Conservation (phyloP, 1,140 invertebrate genomes). For the Cardiocondyla obscurior region DNA sequence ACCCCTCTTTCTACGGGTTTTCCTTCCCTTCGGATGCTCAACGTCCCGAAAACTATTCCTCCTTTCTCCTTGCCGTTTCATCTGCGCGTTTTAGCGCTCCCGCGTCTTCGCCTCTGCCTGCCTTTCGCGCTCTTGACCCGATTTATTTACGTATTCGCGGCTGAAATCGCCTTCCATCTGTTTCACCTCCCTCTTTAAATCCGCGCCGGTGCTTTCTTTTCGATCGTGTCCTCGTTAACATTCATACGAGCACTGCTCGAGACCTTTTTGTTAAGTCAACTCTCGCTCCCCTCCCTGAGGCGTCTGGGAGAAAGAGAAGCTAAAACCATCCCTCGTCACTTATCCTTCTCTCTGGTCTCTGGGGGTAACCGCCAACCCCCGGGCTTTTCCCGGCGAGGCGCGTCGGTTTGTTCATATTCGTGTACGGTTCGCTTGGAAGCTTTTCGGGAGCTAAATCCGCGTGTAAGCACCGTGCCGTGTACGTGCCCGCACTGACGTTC, state of each 20-base stretch:
- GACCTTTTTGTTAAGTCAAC: slow-evolving; percentile 67
- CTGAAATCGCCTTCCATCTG: slow-evolving; percentile 60
- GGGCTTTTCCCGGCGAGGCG: slow-evolving; percentile 18
- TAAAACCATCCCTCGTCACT: slow-evolving; percentile 2
- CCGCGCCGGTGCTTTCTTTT: slow-evolving; percentile 32
- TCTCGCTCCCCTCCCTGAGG: slow-evolving; percentile 62
- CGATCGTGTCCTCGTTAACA: slow-evolving; percentile 69
- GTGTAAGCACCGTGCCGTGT: slow-evolving; percentile 59
- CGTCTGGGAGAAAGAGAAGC: slow-evolving; percentile 52
- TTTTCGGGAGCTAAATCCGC: slow-evolving; percentile 65
- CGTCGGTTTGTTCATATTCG: slow-evolving; percentile 53
- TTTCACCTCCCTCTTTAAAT: not conserved
- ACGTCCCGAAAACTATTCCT: not conserved
- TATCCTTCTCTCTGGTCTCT: slow-evolving; percentile 55
- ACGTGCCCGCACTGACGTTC: slow-evolving; percentile 38
- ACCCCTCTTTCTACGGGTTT: slow-evolving; percentile 12
- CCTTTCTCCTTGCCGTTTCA: not conserved
- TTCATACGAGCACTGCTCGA: slow-evolving; percentile 62
- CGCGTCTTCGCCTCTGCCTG: not conserved
- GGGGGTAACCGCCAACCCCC: slow-evolving; percentile 55
- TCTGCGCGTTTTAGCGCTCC: not conserved
- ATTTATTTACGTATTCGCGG: slow-evolving; percentile 35
- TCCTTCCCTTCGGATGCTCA: no score
- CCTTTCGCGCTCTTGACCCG: slow-evolving; percentile 58
- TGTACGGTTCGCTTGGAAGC: slow-evolving; percentile 55